Conservation (phyloP, 92 coral and sea anemone species). For the Phenganax subtilis region DNA sequence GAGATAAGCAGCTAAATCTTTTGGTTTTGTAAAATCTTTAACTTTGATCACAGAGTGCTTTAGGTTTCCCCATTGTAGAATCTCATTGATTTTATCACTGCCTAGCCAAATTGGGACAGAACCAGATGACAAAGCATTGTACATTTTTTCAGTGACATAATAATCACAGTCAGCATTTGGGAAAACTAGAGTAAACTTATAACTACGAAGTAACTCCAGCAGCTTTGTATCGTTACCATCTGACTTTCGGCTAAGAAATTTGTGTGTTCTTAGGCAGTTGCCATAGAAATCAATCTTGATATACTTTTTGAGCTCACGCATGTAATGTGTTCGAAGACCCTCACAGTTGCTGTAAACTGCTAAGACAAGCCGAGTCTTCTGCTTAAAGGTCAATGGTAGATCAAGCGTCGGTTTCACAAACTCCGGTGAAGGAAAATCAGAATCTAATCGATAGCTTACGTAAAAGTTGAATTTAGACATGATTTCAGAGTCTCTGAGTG, state of each 20-base stretch:
- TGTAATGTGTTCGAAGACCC: slow-evolving; percentile 84
- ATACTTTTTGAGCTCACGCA: slow-evolving; percentile 74
- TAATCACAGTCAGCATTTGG: slow-evolving; percentile 97
- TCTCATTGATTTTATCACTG: slow-evolving; percentile 85
- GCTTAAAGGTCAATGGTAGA: slow-evolving; percentile 64
- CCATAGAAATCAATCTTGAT: slow-evolving; percentile 83
- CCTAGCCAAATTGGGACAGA: slow-evolving; percentile 93
- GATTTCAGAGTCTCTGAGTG: slow-evolving; percentile 55
- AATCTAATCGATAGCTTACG: slow-evolving; percentile 79
- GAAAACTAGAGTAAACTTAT: slow-evolving; percentile 87
- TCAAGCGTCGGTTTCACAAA: slow-evolving; percentile 74
- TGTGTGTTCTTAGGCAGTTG: slow-evolving; percentile 67
- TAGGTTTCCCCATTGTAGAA: slow-evolving; percentile 78
- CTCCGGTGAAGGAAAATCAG: slow-evolving; percentile 95
- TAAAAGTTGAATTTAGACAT: slow-evolving; percentile 85
- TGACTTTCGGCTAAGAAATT: slow-evolving; percentile 65
- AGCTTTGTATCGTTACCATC: slow-evolving; percentile 70
- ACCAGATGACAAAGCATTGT: slow-evolving; percentile 84
- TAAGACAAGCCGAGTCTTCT: slow-evolving; percentile 61
- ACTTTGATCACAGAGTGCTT: slow-evolving; percentile 85
- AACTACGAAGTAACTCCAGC: slow-evolving; percentile 57
- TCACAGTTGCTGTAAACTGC: slow-evolving; percentile 92
- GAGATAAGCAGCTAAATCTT: slow-evolving; percentile 70
- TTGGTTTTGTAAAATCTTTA: slow-evolving; percentile 76
- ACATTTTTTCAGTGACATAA: slow-evolving; percentile 82